Percentiles rank a stretch among this genome's conserved stretches.
Evolutionary conservation across 2,888 invertebrate genomes (phyloP).

Genomic region (Epiblema foenella): DNA sequence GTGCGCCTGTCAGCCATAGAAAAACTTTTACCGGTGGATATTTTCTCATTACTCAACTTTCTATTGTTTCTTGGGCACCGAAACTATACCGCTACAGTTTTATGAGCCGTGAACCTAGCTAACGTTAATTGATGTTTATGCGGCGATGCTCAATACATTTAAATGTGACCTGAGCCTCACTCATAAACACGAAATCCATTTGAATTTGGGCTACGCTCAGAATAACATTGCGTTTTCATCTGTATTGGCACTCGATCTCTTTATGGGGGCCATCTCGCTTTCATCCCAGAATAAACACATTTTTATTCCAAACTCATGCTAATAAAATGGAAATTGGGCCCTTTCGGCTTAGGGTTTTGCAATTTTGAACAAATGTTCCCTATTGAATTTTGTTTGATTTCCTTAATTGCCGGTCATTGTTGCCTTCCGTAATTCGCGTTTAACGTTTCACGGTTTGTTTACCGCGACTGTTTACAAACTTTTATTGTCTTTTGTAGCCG

Average conservation of each 20-base stretch:
- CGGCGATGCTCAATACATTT: constrained; percentile 21
- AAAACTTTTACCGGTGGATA: constrained; percentile 9
- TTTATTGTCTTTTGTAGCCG: constrained; percentile 34
- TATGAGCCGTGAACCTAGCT: constrained; percentile 21
- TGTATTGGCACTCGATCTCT: constrained; percentile 70
- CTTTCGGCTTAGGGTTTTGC: constrained; percentile 77
- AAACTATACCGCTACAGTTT: constrained; percentile 14
- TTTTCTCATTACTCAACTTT: constrained; percentile 15
- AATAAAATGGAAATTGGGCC: constrained; percentile 81
- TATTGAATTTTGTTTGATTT: constrained; percentile 77
- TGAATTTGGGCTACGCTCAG: constrained; percentile 60
- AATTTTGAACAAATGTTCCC: constrained; percentile 77
- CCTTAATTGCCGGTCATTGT: constrained; percentile 69
- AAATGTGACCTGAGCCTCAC: constrained; percentile 25
- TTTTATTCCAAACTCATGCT: constrained; percentile 79
- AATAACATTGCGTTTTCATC: constrained; percentile 65
- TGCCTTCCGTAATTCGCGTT: constrained; percentile 42
- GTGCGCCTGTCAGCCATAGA: no score
- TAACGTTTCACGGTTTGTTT: constrained; percentile 42
- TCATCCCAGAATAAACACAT: constrained; percentile 79
- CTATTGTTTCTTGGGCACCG: neutral
- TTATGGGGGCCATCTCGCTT: constrained; percentile 71
- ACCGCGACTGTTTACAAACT: constrained; percentile 33
- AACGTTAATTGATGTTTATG: constrained; percentile 24
- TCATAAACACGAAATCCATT: constrained; percentile 56